A percentile compares a stretch with the other conserved stretches of the same genome.
phyloP scores from a whole-genome alignment of 1,140 invertebrate species.

The Trichoplusia ni region DNA sequence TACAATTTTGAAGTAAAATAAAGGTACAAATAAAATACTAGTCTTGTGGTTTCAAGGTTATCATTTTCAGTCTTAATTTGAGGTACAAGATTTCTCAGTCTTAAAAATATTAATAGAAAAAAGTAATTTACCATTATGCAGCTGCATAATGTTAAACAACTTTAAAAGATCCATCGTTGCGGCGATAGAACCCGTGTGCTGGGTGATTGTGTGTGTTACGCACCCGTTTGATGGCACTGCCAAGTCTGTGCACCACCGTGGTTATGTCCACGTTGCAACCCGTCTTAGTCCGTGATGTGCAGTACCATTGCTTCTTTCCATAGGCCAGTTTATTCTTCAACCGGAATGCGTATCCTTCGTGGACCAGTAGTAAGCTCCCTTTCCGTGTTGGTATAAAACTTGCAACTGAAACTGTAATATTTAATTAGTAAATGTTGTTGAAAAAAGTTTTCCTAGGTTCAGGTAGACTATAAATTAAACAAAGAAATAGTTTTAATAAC shows the following conservation, averaged over 20 bases:
- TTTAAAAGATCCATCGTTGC: constrained; percentile 72
- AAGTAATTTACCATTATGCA: constrained; percentile 56
- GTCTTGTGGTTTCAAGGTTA: too few relatives aligned
- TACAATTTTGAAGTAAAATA: too few relatives aligned
- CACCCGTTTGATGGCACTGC: constrained; percentile 60
- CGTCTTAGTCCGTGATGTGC: constrained; percentile 69
- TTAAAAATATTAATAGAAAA: constrained; percentile 38
- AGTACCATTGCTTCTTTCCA: constrained; percentile 78
- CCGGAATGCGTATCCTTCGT: constrained; percentile 72
- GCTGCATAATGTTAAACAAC: constrained; percentile 53
- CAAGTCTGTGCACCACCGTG: constrained; percentile 52
- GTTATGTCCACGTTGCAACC: constrained; percentile 72
- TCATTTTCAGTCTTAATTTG: too few relatives aligned
- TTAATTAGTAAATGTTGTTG: constrained; percentile 33
- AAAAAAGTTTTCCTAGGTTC: too few relatives aligned
- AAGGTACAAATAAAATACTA: too few relatives aligned
- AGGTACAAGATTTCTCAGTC: too few relatives aligned
- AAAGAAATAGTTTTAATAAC: too few relatives aligned
- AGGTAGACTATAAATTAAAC: too few relatives aligned
- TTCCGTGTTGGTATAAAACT: constrained; percentile 72
- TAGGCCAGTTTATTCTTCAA: constrained; percentile 75
- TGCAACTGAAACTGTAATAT: constrained; percentile 60
- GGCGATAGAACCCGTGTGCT: constrained; percentile 67
- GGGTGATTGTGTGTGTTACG: constrained; percentile 69
- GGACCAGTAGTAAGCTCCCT: constrained; percentile 68